Percentiles rank a stretch among this genome's conserved stretches.
Conservation (phyloP, 2,797 vertebrate genomes). For the Coreius guichenoti region DNA sequence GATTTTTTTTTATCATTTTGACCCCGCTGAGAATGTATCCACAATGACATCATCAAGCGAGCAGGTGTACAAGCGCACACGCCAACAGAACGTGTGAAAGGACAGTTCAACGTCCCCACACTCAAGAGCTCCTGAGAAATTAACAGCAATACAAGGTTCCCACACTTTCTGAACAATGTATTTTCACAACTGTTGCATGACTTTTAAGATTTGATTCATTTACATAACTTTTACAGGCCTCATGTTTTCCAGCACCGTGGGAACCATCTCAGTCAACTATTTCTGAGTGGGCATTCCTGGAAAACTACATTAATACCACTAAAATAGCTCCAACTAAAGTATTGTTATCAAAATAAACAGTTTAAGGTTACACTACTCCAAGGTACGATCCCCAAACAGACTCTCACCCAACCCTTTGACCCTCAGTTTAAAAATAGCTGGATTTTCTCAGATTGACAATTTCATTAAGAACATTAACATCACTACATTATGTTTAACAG, state of each 20-base stretch:
- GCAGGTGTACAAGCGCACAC: slow-evolving; percentile 30
- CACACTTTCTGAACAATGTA: not conserved
- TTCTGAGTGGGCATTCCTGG: not conserved
- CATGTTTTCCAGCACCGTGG: not conserved
- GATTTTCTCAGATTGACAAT: not conserved
- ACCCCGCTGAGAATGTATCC: slow-evolving; percentile 6
- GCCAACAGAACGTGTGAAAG: not conserved
- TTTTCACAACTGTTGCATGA: not conserved
- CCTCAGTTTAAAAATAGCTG: not conserved
- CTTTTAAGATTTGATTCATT: not conserved
- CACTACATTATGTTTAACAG: not conserved
- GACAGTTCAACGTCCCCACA: slow-evolving; percentile 2
- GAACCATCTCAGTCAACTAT: not conserved
- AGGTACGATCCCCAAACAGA: not conserved
- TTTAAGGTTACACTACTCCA: not conserved
- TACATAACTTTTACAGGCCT: not conserved
- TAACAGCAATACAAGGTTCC: not conserved
- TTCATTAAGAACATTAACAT: not conserved
- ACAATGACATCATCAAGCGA: slow-evolving; percentile 33
- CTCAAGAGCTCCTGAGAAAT: slow-evolving; percentile 19
- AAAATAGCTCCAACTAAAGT: slow-evolving; percentile 1
- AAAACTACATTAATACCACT: not conserved
- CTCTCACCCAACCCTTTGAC: not conserved
- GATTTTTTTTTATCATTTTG: slow-evolving; percentile 14
- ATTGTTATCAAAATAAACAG: slow-evolving; percentile 3